Conservation (phyloP, 2,888 invertebrate genomes). For the Drosophila borealis region DNA sequence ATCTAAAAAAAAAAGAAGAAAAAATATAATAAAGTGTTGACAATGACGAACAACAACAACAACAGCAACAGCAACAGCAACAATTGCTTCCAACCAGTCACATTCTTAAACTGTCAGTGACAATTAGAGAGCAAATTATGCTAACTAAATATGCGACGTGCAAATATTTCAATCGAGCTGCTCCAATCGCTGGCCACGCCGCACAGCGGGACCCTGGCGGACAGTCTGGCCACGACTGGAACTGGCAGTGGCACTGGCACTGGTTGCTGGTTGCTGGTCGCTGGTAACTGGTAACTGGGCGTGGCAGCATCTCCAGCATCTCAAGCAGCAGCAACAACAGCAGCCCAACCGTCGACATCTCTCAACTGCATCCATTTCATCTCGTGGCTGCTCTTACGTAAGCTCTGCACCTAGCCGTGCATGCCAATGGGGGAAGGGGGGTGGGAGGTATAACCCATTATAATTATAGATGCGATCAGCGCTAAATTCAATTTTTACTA, state of each 20-base stretch:
- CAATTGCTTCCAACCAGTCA: constrained; percentile 35
- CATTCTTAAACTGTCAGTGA: constrained; percentile 72
- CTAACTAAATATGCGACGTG: constrained; percentile 71
- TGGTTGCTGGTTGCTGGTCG: not conserved
- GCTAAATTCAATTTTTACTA: constrained; percentile 29
- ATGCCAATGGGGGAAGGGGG: not conserved
- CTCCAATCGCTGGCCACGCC: constrained; percentile 2
- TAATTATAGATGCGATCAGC: constrained; percentile 26
- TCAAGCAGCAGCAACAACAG: too few relatives aligned
- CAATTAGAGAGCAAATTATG: constrained; percentile 78
- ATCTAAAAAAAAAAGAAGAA: constrained; percentile 13
- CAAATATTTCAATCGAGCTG: constrained; percentile 38
- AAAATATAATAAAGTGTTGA: constrained; percentile 42
- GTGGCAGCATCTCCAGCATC: constrained; percentile 23
- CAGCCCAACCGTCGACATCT: constrained; percentile 10
- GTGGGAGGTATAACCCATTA: not conserved
- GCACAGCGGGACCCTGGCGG: constrained; percentile 24
- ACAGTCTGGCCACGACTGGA: constrained; percentile 19
- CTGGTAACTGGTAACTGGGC: constrained; percentile 29
- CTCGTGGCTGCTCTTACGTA: constrained; percentile 18
- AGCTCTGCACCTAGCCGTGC: constrained; percentile 9
- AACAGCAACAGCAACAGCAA: constrained; percentile 12
- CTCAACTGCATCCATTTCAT: constrained; percentile 12
- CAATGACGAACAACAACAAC: constrained; percentile 39
- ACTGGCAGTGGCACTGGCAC: not conserved